Evolutionary conservation across 2,888 invertebrate species (phyloP), one percentile per base, ranked within the genome.

Genomic region (Ellobium chinense): DNA sequence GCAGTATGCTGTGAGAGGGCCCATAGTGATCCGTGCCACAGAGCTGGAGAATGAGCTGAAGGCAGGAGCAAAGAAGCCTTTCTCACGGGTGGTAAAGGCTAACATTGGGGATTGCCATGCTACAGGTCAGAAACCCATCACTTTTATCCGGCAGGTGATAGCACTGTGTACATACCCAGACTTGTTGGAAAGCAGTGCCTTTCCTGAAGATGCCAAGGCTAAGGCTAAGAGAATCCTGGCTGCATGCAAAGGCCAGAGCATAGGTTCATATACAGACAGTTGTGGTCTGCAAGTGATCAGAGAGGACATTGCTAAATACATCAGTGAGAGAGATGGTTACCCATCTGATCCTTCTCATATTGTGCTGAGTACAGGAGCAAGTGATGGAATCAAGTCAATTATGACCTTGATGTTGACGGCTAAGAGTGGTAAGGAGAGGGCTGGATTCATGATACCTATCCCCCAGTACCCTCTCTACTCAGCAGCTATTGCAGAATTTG

Each of bases 41-140:
- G 97, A 97, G 93, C 96, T 99, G 80, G 98, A 98, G 93, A 97
- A 97, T 93, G 98, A 99, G 85, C 86, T 95, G 34, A 89, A 92
- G 84, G 86, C 88, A 39, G 93, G 92, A 62, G 87, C 82, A 4
- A 75, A 89, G 18, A 91, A 98, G 91, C 98, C 99, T 0, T 99
- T 99, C 94, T 95, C 95, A 81, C 96, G 95, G 93, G 98, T 99
- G 77, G 97, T 99, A 91, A 96, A 96, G 90, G 98, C 99, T 0
- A 99, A 99, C 93, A 98, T 99, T 90, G 99, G 99, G 34, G 99
- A 99, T 94, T 98, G 98, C 78, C 99, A 99, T 94, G 99, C 99
- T 0, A 98, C 98, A 96, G 98, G 98, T 24, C 98, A 99, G 93
- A 93, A 94, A 66, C 99, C 99, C n/a, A 96, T 99, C 88, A 99